phyloP scores from a whole-genome alignment of 2,113 vertebrate species.

The Stictonetta naevosa region DNA sequence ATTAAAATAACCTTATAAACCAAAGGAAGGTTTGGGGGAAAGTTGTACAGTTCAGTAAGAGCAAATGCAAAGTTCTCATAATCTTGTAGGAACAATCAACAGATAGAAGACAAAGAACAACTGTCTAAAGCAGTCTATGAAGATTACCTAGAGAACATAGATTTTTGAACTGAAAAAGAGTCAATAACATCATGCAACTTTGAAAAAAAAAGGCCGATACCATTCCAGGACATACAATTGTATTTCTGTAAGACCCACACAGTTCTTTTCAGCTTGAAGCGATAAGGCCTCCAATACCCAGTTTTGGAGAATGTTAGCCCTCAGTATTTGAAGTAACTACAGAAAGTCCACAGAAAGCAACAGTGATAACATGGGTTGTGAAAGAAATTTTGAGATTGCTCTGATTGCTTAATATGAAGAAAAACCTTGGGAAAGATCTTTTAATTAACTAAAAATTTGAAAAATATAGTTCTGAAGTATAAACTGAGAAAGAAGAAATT shows the following conservation, averaged over 20 bases:
- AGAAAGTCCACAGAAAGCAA: not conserved
- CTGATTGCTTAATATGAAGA: not conserved
- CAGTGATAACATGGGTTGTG: not conserved
- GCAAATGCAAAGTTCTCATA: not conserved
- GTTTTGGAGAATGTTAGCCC: not conserved
- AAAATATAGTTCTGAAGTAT: not conserved
- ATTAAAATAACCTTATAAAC: not conserved
- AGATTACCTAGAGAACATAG: not conserved
- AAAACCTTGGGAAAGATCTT: not conserved
- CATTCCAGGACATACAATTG: rapidly evolving
- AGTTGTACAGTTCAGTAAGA: not conserved
- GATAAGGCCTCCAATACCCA: not conserved
- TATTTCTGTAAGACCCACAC: not conserved
- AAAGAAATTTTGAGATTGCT: not conserved
- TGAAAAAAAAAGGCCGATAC: not conserved
- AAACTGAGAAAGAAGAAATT: not conserved
- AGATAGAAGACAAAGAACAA: not conserved
- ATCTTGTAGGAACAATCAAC: too few species aligned
- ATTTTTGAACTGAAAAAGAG: not conserved
- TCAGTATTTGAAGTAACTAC: not conserved
- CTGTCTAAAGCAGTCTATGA: not conserved
- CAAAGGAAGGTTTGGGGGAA: not conserved
- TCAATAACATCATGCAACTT: rapidly evolving
- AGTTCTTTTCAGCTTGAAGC: not conserved
- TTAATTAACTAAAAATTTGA: not conserved